phyloP scores from a whole-genome alignment of 2,113 vertebrate species.

The Fukomys damarensis region DNA sequence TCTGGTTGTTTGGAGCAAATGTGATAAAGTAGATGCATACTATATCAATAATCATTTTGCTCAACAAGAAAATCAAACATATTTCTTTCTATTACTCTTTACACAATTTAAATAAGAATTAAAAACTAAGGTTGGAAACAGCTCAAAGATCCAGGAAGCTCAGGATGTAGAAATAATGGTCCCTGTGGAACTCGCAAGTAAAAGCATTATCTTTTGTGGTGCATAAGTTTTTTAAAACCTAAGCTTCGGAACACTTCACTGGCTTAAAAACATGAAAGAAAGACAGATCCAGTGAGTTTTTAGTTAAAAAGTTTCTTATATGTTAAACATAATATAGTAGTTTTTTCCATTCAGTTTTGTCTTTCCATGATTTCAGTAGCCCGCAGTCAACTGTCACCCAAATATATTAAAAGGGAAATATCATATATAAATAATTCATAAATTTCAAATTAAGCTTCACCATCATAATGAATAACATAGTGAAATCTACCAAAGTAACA shows the following conservation, averaged over 20 bases:
- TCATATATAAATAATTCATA: background rate
- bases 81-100: background rate
- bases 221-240: background rate
- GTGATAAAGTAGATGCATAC: background rate
- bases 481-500: background rate
- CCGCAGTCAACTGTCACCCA: background rate
- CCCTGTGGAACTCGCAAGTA: background rate
- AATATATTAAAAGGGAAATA: background rate
- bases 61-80: background rate
- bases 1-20: background rate
- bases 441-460: background rate
- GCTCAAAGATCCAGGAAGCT: background rate
- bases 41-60: background rate
- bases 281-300: slow-evolving; percentile 54
- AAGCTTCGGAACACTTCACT: slow-evolving; percentile 53
- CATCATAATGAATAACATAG: background rate
- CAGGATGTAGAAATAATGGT: background rate
- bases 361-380: background rate
- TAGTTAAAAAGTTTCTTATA: slow-evolving; percentile 24
- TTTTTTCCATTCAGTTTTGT: background rate
- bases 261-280: slow-evolving; percentile 75
- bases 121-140: background rate
- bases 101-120: background rate
- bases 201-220: background rate
- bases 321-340: background rate